Base-by-base conservation (phyloP, 1,140 invertebrate genomes). In the Aphidius ervi region DNA sequence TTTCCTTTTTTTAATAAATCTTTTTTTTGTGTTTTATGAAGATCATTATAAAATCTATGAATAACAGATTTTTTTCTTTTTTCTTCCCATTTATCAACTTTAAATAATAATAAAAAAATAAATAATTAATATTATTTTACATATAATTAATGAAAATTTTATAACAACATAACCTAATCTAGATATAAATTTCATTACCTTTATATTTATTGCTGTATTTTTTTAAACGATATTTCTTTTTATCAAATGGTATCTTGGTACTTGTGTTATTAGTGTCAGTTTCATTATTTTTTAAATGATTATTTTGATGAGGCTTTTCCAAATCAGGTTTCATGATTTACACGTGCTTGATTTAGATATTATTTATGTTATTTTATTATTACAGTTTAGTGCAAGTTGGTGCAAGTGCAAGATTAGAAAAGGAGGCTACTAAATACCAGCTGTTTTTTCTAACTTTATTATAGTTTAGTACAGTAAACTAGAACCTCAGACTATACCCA, bases 161-260 rank as follows among this genome's bases (percentile, higher is more conserved):
- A 20, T n/a, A 9, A 31, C 4, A 6, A 5, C 40, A 23, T 16
- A 55, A 59, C 63, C 47, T 37, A 69, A 71, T 67, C 69, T 56
- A 40, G 65, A 56, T n/a, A 39, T 45, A 39, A 41, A 20, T 58
- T n/a, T 40, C 6, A 62, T 62, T 70, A 80, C 79, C 68, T 77
- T 86, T 87, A 58, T 84, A 85, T 66, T 87, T 86, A 45, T 86
- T 85, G 65, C 85, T 87, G 62, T 87, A 88, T 65, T 86, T 87
- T 61, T 86, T 81, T 40, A 85, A 60, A 37, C 86, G 78, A 60
- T 86, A 87, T 10, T 81, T 75, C 56, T 85, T 87, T 69, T 87
- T 88, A 63, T 87, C 81, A 70, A 87, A 87, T 5, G 78, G 75
- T 71, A 81, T 84, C 62, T 75, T 80, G 9, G 56, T 9, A 23